phyloP scores from a whole-genome alignment of 2,888 invertebrate species.

The Polylopha cassiicola region DNA sequence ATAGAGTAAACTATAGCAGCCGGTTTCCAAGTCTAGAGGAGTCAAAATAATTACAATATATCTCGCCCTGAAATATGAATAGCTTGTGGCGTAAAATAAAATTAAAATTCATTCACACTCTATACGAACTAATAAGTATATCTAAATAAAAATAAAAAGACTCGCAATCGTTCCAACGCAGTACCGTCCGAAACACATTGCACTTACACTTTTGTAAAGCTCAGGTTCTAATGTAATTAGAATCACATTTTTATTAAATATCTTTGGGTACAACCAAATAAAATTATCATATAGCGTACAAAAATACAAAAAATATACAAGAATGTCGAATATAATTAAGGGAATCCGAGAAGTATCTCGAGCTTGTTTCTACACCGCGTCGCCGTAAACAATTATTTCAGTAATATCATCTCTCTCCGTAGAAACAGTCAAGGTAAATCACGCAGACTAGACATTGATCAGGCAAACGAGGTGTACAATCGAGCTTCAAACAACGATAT shows the following conservation, averaged over 20 bases:
- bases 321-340: constrained; percentile 48
- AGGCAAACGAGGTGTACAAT: constrained; percentile 30
- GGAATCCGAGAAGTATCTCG: constrained; percentile 34
- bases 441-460: constrained; percentile 39
- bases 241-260: constrained; percentile 75
- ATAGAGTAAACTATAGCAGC: too few species aligned
- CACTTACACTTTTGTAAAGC: constrained; percentile 71
- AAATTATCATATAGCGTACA: constrained; percentile 68
- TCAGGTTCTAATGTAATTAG: constrained; percentile 63
- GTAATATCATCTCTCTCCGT: constrained; percentile 20
- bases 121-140: constrained; percentile 30
- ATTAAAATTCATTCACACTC: constrained; percentile 28
- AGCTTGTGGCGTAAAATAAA: constrained; percentile 28
- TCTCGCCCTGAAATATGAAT: too few species aligned
- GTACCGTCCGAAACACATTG: constrained; percentile 49
- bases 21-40: too few species aligned
- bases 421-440: constrained; percentile 28
- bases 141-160: constrained; percentile 50
- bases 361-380: constrained; percentile 25
- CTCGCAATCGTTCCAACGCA: constrained; percentile 43
- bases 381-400: constrained; percentile 18
- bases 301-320: constrained; percentile 74
- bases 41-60: too few species aligned
- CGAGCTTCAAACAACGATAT: constrained; percentile 22
- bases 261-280: constrained; percentile 75